phyloP scores from a whole-genome alignment of 2,888 invertebrate species.

The Cephonodes hylas region DNA sequence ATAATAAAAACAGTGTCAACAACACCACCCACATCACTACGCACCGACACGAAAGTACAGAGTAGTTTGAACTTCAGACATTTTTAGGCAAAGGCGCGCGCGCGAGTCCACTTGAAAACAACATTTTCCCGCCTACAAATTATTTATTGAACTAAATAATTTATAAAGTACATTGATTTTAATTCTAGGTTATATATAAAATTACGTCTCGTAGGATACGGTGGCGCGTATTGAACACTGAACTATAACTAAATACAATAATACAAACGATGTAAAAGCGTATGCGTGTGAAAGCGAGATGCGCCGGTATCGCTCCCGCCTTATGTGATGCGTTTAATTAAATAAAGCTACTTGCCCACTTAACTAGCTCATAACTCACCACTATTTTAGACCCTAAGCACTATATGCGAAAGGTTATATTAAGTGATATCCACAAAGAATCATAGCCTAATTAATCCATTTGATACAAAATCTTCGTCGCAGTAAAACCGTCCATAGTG shows the following conservation, averaged over 20 bases:
- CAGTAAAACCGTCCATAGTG: background rate
- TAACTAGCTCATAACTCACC: background rate
- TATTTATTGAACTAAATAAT: background rate
- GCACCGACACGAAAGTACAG: conserved; percentile 31
- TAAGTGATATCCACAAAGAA: background rate
- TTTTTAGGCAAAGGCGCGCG: background rate
- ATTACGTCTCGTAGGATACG: conserved; percentile 18
- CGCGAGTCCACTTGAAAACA: background rate
- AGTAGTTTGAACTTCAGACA: conserved; percentile 14
- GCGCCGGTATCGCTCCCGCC: conserved; percentile 35
- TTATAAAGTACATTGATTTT: background rate
- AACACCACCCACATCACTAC: conserved; percentile 66
- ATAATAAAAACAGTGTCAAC: conserved; percentile 68
- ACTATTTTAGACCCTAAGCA: background rate
- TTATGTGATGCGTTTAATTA: conserved; percentile 13
- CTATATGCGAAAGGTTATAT: background rate
- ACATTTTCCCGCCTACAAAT: background rate
- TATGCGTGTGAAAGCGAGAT: conserved; percentile 51
- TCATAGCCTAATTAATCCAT: background rate
- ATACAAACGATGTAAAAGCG: conserved; percentile 38
- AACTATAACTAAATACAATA: conserved; percentile 38
- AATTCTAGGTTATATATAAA: background rate
- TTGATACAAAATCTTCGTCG: too few species aligned
- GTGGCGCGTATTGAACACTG: conserved; percentile 22
- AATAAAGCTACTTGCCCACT: background rate